phyloP scores from a whole-genome alignment of 1,140 invertebrate species.

The Maconellicoccus hirsutus region DNA sequence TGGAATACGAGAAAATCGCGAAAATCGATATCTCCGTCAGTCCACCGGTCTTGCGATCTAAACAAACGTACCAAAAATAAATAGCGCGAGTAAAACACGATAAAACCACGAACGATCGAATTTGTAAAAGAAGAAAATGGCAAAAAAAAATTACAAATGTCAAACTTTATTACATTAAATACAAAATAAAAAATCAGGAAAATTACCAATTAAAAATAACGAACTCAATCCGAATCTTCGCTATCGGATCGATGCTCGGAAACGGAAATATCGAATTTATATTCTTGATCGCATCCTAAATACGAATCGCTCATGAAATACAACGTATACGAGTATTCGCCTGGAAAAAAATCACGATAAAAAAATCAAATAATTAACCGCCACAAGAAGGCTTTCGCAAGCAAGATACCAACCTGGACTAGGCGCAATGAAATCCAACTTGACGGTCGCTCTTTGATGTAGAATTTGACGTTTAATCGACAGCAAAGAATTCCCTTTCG shows the following conservation, averaged over 20 bases:
- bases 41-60: background rate
- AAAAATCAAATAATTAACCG: too few species aligned
- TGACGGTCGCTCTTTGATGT: slow-evolving; percentile 86
- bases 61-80: background rate
- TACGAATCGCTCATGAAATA: slow-evolving; percentile 99
- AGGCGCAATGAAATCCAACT: slow-evolving; percentile 90
- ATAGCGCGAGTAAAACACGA: background rate
- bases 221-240: slow-evolving; percentile 38
- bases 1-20: too few species aligned
- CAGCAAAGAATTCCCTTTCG: slow-evolving; percentile 82
- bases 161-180: slow-evolving; percentile 10
- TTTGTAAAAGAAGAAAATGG: background rate
- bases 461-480: slow-evolving; percentile 92
- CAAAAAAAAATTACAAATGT: background rate
- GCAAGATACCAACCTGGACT: slow-evolving; percentile 40
- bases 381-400: too few species aligned
- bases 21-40: too few species aligned
- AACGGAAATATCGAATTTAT: slow-evolving; percentile 73
- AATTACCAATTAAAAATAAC: background rate
- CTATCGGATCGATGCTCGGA: slow-evolving; percentile 51
- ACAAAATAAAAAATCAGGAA: background rate
- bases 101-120: background rate
- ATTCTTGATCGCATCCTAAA: slow-evolving; percentile 95
- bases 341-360: slow-evolving; percentile 34
- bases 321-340: slow-evolving; percentile 80